These are phyloP conservation scores for Phaonia tiefii DNA, from an alignment of 2,888 invertebrate genomes.

Conservation along the genomic window DNA sequence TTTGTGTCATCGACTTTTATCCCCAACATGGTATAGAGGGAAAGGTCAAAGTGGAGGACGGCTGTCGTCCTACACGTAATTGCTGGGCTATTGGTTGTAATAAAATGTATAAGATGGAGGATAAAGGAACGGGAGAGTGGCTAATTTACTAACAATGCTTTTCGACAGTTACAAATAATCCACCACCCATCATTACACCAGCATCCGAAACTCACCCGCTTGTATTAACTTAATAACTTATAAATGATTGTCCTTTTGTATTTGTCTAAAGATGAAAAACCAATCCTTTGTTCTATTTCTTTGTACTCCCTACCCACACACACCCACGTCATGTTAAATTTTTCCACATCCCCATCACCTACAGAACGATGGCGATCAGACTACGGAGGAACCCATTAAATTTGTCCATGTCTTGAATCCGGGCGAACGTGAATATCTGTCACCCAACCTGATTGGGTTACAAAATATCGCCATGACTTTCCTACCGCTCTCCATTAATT, in stretches of 20 bases:
- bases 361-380: conserved; percentile 60
- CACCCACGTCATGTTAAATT: no score
- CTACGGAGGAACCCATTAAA: conserved; percentile 74
- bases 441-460: conserved; percentile 78
- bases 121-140: no score
- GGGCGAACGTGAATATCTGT: conserved; percentile 78
- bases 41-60: no score
- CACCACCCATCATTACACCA: not conserved
- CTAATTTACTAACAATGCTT: no score
- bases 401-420: conserved; percentile 77
- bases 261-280: conserved; percentile 32
- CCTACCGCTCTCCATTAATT: conserved; percentile 77
- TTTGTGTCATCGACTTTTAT: no score
- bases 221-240: conserved; percentile 17
- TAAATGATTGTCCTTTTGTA: conserved; percentile 10
- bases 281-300: conserved; percentile 23
- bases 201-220: not conserved
- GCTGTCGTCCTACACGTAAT: no score
- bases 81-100: no score
- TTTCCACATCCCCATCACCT: not conserved
- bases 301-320: not conserved
- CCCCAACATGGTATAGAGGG: no score
- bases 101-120: no score
- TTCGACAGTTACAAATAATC: no score
- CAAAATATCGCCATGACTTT: conserved; percentile 79